Conservation (phyloP, 2,113 vertebrate species). For the Lepisosteus oculatus region DNA sequence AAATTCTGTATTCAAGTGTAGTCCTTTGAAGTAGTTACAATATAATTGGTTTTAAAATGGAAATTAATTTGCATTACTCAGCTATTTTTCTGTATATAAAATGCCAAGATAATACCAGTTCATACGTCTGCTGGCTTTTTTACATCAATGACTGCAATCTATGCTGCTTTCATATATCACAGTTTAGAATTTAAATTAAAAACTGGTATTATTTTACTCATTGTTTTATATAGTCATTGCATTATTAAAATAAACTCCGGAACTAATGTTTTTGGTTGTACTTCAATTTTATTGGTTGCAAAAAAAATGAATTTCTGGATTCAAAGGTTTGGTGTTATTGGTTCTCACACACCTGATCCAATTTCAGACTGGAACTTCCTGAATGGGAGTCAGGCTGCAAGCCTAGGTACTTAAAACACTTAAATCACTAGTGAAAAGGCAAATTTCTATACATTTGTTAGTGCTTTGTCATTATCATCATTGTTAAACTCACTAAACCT, state of each 20-base stretch:
- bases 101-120: too few species aligned
- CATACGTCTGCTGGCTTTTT: too few species aligned
- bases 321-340: slow-evolving; percentile 37
- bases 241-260: background rate
- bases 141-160: too few species aligned
- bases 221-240: too few species aligned
- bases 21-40: slow-evolving; percentile 30
- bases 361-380: slow-evolving; percentile 13
- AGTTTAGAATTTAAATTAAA: too few species aligned
- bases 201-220: too few species aligned
- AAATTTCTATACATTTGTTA: too few species aligned
- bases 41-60: slow-evolving; percentile 1
- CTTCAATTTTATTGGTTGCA: slow-evolving; percentile 71
- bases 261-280: slow-evolving; percentile 24
- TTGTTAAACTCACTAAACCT: too few species aligned
- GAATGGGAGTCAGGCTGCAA: slow-evolving; percentile 42
- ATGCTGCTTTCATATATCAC: too few species aligned
- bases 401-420: slow-evolving; percentile 36
- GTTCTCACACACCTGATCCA: slow-evolving; percentile 29
- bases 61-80: slow-evolving; percentile 10
- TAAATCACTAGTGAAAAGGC: too few species aligned
- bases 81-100: too few species aligned
- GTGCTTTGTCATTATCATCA: too few species aligned
- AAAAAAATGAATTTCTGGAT: slow-evolving; percentile 61
- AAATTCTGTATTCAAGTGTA: slow-evolving; percentile 19